Evolutionary conservation across 1,140 invertebrate species (phyloP).

Genomic region (Drosophila novamexicana): DNA sequence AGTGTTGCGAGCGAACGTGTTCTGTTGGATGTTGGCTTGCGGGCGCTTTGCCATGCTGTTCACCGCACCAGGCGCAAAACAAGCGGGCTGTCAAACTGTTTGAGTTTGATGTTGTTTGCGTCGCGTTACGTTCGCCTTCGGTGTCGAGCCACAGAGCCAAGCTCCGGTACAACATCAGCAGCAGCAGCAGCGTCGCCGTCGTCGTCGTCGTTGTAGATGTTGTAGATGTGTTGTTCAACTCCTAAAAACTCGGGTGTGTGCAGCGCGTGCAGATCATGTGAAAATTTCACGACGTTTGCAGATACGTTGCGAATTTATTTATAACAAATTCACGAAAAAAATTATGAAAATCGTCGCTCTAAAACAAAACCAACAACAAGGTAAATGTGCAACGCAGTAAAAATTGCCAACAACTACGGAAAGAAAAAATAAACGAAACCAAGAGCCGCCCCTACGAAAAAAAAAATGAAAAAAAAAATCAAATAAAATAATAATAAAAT

Average conservation of each 20-base stretch:
- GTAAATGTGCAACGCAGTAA: constrained; percentile 68
- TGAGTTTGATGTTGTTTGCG: constrained; percentile 3
- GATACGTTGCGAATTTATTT: constrained; percentile 74
- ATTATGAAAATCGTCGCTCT: constrained; percentile 60
- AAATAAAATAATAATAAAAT: constrained; percentile 17
- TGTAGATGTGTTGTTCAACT: constrained; percentile 67
- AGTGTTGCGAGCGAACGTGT: constrained; percentile 12
- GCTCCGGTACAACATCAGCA: constrained; percentile 34
- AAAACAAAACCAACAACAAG: constrained; percentile 51
- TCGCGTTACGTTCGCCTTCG: constrained; percentile 1
- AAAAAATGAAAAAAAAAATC: constrained; percentile 4
- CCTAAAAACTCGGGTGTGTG: constrained; percentile 76
- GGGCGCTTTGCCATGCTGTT: background rate
- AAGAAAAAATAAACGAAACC: constrained; percentile 9
- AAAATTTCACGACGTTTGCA: constrained; percentile 69
- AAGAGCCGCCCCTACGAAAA: constrained; percentile 8
- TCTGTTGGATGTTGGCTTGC: background rate
- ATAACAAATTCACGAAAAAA: constrained; percentile 59
- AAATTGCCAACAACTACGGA: constrained; percentile 16
- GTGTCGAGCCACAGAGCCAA: background rate
- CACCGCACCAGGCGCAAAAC: background rate
- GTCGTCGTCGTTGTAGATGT: constrained; percentile 53
- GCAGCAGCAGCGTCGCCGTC: constrained; percentile 27
- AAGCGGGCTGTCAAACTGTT: background rate
- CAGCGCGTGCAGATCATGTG: constrained; percentile 71